Evolutionary conservation across 2,888 invertebrate species (phyloP).

Genomic region (Leuctra nigra): DNA sequence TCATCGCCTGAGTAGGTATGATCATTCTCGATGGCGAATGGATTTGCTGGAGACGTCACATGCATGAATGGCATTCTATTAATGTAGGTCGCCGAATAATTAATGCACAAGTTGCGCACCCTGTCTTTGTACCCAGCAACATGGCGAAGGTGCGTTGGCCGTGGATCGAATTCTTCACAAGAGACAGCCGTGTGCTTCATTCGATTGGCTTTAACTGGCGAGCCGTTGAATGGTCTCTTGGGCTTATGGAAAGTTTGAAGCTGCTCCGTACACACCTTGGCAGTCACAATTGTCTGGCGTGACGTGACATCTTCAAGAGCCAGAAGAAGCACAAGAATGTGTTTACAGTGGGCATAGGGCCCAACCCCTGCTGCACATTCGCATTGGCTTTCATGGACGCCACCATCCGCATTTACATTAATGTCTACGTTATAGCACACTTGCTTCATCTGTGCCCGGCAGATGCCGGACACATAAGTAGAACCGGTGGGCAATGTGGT

Average conservation of each 20-base stretch:
- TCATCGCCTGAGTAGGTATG: constrained; percentile 14
- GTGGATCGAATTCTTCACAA: background rate
- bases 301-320: constrained; percentile 23
- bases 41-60: constrained; percentile 16
- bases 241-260: constrained; percentile 27
- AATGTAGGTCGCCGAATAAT: background rate
- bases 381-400: constrained; percentile 22
- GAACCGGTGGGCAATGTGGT: background rate
- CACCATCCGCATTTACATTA: constrained; percentile 8
- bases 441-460: constrained; percentile 24
- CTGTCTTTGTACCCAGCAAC: background rate
- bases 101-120: constrained; percentile 17
- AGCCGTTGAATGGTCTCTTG: constrained; percentile 21
- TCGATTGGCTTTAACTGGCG: constrained; percentile 19
- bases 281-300: constrained; percentile 15
- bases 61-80: constrained; percentile 22
- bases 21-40: constrained; percentile 20
- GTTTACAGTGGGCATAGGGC: constrained; percentile 26
- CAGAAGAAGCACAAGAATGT: constrained; percentile 25
- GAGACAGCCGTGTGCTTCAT: background rate
- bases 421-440: constrained; percentile 22
- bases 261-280: constrained; percentile 23
- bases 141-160: background rate
- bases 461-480: constrained; percentile 15
- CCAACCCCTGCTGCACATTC: constrained; percentile 27